Percentiles rank a stretch among this genome's conserved stretches.
phyloP scores from a whole-genome alignment of 2,888 invertebrate species.

The Cordilura impudica region DNA sequence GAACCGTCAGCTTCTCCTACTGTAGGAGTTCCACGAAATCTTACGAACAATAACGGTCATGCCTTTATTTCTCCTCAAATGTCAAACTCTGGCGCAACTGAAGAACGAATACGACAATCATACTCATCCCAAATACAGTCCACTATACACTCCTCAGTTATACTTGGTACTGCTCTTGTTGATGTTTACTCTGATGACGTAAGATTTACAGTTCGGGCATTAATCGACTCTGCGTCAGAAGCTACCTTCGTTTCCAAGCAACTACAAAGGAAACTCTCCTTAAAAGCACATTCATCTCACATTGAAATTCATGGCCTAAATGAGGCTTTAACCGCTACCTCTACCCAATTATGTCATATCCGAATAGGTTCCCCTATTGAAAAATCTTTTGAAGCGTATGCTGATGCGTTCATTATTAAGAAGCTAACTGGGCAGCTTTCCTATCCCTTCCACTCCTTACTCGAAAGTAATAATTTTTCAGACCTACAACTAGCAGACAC shows the following conservation, averaged over 20 bases:
- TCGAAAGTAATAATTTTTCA: background rate
- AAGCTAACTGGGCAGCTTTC: too few species aligned
- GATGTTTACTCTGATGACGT: background rate
- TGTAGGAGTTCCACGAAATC: too few species aligned
- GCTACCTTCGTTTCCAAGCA: constrained; percentile 13
- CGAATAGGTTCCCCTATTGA: too few species aligned
- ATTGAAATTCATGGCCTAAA: too few species aligned
- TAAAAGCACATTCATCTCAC: too few species aligned
- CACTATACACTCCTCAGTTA: background rate
- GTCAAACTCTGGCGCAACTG: background rate
- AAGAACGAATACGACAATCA: background rate
- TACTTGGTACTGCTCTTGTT: constrained; percentile 10
- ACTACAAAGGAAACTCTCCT: constrained; percentile 11
- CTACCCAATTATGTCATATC: too few species aligned
- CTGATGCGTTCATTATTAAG: too few species aligned
- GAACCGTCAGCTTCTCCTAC: too few species aligned
- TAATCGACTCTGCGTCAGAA: constrained; percentile 13
- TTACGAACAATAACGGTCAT: too few species aligned
- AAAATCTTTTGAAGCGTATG: too few species aligned
- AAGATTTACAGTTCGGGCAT: background rate
- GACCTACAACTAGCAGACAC: background rate
- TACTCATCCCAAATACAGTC: constrained; percentile 18
- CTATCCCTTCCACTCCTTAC: background rate
- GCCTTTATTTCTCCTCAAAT: too few species aligned
- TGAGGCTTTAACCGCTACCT: too few species aligned